A percentile compares a stretch with the other conserved stretches of the same genome.
These are phyloP conservation scores for Passer montanus DNA, from an alignment of 2,113 vertebrate species.

Conservation along the genomic window DNA sequence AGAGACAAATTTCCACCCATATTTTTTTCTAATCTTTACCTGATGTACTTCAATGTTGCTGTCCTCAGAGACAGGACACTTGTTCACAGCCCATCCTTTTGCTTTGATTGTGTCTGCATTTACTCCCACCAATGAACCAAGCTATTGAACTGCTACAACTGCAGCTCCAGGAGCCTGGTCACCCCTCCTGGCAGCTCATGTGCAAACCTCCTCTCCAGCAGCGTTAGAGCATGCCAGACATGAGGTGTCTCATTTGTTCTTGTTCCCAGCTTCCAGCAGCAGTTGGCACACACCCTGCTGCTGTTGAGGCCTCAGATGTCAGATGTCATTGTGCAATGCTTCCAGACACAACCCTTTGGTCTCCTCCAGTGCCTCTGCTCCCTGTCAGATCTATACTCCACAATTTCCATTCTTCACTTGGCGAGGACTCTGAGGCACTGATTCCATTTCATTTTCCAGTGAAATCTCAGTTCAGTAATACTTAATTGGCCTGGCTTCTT, in stretches of 20 bases:
- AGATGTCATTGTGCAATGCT: neutral
- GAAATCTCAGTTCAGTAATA: neutral
- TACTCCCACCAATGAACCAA: neutral
- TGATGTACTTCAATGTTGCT: neutral
- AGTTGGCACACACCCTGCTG: neutral
- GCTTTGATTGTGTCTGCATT: neutral
- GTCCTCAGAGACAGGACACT: neutral
- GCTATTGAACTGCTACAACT: neutral
- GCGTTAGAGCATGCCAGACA: neutral
- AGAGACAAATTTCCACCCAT: neutral
- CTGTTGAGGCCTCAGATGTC: neutral
- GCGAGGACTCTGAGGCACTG: neutral
- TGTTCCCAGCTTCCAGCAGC: neutral
- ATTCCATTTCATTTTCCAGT: conserved; percentile 24
- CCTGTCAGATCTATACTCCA: neutral
- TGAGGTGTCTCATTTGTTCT: neutral
- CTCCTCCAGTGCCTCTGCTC: neutral
- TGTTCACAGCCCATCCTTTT: neutral
- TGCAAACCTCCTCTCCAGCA: neutral
- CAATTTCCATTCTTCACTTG: conserved; percentile 20
- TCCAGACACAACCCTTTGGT: conserved; percentile 4
- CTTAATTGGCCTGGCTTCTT: neutral
- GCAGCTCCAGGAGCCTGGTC: neutral
- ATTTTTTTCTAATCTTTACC: neutral
- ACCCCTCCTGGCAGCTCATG: neutral